Evolutionary conservation across 2,888 invertebrate species (phyloP), one percentile per base, ranked within the genome.

Genomic region (Glyphotaelius pellucidus): DNA sequence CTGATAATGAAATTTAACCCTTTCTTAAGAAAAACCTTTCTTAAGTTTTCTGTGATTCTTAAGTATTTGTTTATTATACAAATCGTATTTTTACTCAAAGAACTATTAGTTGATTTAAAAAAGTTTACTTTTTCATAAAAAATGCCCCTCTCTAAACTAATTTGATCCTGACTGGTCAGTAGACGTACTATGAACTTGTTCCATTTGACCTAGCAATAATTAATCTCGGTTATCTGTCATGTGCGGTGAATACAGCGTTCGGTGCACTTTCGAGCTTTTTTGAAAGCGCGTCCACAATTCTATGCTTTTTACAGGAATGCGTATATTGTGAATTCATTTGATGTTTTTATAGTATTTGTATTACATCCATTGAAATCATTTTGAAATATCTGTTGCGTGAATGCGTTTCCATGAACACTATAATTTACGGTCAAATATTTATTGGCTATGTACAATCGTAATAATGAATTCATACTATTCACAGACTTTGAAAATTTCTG

Each of bases 161-260:
- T 83, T 32, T 32, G 32, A 19, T 89, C 15, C 35, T 80, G 42
- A n/a, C 79, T 38, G 80, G 42, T 31, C 42, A 38, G 80, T 83
- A n/a, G 52, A 19, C 30, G 85, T 67, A 67, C 67, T 67, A 9
- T 67, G 67, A n/a, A 67, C 67, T 85, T 25, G 80, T 87, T 85
- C 80, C 42, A 92, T 90, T 90, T 67, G 88, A 67, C 80, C 38
- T 32, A 80, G 88, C 90, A 81, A 89, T 86, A 80, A 93, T 90
- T 90, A 85, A 91, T 91, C 89, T 90, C 91, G 80, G 89, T 90
- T 90, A 91, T 89, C 90, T 35, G 88, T 90, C 88, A 80, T 81
- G 80, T 91, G 87, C 31, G 86, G 91, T 85, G 91, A 91, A 88
- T 86, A 67, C 35, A 31, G 91, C 91, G 86, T 90, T 80, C 90